A percentile compares a stretch with the other conserved stretches of the same genome.
phyloP scores from a whole-genome alignment of 2,113 vertebrate species.

The Pongo pygmaeus region DNA sequence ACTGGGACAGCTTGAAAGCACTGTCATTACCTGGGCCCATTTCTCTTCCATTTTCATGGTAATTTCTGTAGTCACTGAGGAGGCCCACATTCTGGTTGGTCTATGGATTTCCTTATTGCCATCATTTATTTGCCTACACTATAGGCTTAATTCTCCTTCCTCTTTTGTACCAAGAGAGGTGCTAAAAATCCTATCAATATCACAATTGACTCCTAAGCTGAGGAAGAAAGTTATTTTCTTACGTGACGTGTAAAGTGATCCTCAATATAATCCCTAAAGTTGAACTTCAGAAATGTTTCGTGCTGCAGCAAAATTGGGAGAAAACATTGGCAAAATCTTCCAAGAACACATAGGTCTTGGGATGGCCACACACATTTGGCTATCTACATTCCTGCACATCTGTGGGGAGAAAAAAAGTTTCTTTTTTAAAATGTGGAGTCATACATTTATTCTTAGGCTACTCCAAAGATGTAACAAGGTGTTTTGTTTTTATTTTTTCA shows the following conservation, averaged over 20 bases:
- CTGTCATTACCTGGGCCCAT: too few relatives aligned
- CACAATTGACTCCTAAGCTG: rapidly evolving
- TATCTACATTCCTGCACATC: neutral
- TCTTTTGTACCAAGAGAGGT: neutral
- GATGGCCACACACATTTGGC: neutral
- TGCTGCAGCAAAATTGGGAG: neutral
- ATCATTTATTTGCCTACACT: neutral
- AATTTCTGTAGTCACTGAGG: neutral
- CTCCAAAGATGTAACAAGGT: neutral
- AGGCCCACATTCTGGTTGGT: neutral
- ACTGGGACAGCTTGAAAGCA: rapidly evolving
- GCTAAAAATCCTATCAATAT: neutral
- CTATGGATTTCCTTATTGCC: neutral
- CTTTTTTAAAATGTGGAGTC: neutral
- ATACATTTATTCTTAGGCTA: neutral
- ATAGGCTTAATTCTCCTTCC: neutral
- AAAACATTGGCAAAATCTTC: neutral
- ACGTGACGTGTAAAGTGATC: neutral
- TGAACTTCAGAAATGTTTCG: neutral
- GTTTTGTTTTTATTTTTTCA: neutral
- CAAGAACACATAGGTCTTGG: neutral
- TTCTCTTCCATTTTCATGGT: neutral
- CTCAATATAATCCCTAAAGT: neutral
- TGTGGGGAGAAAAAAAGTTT: neutral
- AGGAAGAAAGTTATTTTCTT: neutral